Conservation (phyloP, 2,888 invertebrate genomes). For the Pogonocherus hispidulus region DNA sequence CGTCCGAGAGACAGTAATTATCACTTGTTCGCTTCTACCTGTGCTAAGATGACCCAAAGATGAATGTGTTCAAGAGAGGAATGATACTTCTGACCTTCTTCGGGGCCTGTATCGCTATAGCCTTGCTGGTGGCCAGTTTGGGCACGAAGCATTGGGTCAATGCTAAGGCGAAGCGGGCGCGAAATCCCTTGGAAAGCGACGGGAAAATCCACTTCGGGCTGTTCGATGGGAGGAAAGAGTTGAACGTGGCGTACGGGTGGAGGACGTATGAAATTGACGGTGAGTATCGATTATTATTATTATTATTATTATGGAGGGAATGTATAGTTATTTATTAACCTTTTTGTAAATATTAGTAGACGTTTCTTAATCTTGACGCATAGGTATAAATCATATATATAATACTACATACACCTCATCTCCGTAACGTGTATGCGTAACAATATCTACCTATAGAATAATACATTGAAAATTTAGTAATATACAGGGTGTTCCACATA, state of each 20-base stretch:
- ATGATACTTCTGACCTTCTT: constrained; percentile 88
- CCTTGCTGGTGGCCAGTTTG: constrained; percentile 83
- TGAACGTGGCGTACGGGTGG: constrained; percentile 87
- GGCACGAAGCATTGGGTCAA: constrained; percentile 89
- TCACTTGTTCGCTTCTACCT: background rate
- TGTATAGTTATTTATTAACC: too few species aligned
- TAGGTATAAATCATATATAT: too few species aligned
- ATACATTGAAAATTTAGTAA: too few species aligned
- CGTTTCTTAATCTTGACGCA: too few species aligned
- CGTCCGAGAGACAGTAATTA: background rate
- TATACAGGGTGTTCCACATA: too few species aligned
- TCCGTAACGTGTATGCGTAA: too few species aligned
- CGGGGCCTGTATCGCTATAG: constrained; percentile 82
- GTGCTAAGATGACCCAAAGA: constrained; percentile 54
- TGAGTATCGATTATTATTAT: too few species aligned
- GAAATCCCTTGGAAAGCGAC: constrained; percentile 77
- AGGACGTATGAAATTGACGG: constrained; percentile 83
- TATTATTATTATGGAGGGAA: too few species aligned
- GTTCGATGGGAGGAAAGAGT: constrained; percentile 86
- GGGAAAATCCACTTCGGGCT: constrained; percentile 88
- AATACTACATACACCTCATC: too few species aligned
- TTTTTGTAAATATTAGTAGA: too few species aligned
- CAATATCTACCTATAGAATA: too few species aligned
- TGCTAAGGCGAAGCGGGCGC: constrained; percentile 78
- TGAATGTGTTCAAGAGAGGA: constrained; percentile 81